Conservation (phyloP, 2,797 vertebrate species). For the Diglossa cyanea region DNA sequence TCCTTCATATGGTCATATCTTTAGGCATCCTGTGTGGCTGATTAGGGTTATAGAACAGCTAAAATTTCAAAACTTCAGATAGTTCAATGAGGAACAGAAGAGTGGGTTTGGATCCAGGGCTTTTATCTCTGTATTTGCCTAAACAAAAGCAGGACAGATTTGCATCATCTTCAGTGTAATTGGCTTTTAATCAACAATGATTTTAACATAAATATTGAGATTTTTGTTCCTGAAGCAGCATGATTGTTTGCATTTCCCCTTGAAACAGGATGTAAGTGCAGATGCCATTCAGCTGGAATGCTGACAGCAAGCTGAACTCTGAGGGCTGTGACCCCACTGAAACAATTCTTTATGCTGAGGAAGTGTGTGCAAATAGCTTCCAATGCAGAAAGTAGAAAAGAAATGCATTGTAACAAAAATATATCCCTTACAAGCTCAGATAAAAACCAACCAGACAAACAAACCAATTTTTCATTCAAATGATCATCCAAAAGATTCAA, state of each 20-base stretch:
- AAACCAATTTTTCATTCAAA: neutral
- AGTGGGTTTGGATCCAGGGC: neutral
- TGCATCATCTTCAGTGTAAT: slow-evolving; percentile 59
- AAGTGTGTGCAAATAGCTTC: slow-evolving; percentile 50
- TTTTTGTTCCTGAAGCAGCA: slow-evolving; percentile 54
- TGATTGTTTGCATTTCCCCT: slow-evolving; percentile 53
- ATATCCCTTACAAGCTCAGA: neutral
- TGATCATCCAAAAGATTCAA: neutral
- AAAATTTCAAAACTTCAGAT: slow-evolving; percentile 12
- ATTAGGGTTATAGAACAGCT: neutral
- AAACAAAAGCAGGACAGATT: slow-evolving; percentile 56
- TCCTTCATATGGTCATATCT: neutral
- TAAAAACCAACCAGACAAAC: neutral
- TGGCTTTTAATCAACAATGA: slow-evolving; percentile 64
- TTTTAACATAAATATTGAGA: slow-evolving; percentile 70
- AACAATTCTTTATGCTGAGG: slow-evolving; percentile 57
- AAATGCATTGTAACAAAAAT: slow-evolving; percentile 3
- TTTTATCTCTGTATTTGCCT: slow-evolving; percentile 51
- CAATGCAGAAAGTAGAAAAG: slow-evolving; percentile 29
- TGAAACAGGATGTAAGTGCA: slow-evolving; percentile 65
- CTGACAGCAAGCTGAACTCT: slow-evolving; percentile 52
- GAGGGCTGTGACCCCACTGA: slow-evolving; percentile 35
- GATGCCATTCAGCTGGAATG: slow-evolving; percentile 59
- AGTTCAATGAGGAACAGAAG: slow-evolving; percentile 1
- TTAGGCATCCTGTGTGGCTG: neutral